phyloP scores from a whole-genome alignment of 2,797 vertebrate genomes.

The Trichosurus vulpecula region DNA sequence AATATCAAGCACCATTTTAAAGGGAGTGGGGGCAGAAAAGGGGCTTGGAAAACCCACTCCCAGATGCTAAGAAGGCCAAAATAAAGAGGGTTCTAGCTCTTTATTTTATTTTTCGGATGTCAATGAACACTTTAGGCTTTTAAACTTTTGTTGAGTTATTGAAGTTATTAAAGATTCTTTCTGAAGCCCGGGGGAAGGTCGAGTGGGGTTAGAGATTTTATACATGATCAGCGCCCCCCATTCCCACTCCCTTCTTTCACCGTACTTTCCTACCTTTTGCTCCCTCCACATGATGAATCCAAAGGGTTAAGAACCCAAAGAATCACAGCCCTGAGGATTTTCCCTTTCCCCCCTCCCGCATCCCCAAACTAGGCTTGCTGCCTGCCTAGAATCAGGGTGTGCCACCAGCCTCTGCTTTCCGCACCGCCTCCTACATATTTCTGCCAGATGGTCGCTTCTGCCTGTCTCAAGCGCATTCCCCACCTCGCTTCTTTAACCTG shows the following conservation, averaged over 20 bases:
- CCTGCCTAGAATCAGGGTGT: neutral
- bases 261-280: neutral
- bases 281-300: slow-evolving; percentile 31
- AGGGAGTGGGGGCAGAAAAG: neutral
- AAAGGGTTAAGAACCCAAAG: slow-evolving; percentile 35
- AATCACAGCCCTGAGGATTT: neutral
- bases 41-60: neutral
- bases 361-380: slow-evolving; percentile 6
- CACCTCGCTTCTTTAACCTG: slow-evolving; percentile 41
- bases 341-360: slow-evolving; percentile 13
- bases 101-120: slow-evolving; percentile 25
- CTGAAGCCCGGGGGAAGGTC: slow-evolving; percentile 4
- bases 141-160: slow-evolving; percentile 45
- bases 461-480: slow-evolving; percentile 46
- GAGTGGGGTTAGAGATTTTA: slow-evolving; percentile 25
- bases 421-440: slow-evolving; percentile 47
- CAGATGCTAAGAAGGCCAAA: neutral
- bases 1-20: slow-evolving; percentile 28
- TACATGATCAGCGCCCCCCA: neutral
- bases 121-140: slow-evolving; percentile 17
- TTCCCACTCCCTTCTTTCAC: neutral
- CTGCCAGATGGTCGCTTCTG: slow-evolving; percentile 58
- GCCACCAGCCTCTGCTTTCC: neutral
- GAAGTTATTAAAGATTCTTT: slow-evolving; percentile 8
- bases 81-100: slow-evolving; percentile 27